Percentiles rank a stretch among this genome's conserved stretches.
Evolutionary conservation across 2,888 invertebrate species (phyloP).

Genomic region (Xylophagus ater): DNA sequence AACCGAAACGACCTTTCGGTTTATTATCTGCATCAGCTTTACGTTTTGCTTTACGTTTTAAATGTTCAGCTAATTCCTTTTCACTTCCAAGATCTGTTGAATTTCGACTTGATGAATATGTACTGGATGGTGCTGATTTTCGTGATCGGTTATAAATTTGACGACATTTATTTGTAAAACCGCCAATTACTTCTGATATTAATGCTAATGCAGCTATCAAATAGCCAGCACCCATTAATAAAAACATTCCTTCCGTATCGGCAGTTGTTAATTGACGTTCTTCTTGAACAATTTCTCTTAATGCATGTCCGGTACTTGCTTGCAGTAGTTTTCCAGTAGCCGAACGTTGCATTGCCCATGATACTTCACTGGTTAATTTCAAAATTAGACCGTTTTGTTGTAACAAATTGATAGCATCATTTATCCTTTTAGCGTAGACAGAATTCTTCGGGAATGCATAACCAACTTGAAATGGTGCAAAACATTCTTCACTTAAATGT

Average conservation of each 20-base stretch:
- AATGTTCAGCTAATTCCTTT: conserved; percentile 17
- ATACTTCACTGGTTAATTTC: conserved; percentile 58
- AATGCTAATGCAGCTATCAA: conserved; percentile 50
- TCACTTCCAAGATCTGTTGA: conserved; percentile 16
- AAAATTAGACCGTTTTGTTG: conserved; percentile 55
- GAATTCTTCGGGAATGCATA: conserved; percentile 54
- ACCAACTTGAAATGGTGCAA: conserved; percentile 58
- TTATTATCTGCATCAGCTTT: conserved; percentile 20
- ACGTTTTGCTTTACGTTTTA: conserved; percentile 20
- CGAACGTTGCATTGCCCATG: conserved; percentile 59
- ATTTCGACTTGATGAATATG: conserved; percentile 26
- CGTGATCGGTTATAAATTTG: conserved; percentile 30
- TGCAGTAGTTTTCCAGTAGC: conserved; percentile 50
- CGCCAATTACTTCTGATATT: conserved; percentile 59
- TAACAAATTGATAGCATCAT: conserved; percentile 48
- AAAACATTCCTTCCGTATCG: conserved; percentile 74
- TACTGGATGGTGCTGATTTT: conserved; percentile 23
- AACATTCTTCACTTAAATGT: conserved; percentile 64
- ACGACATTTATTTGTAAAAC: conserved; percentile 50
- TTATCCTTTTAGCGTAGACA: conserved; percentile 50
- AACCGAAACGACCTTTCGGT: conserved; percentile 25
- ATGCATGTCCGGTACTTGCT: conserved; percentile 41
- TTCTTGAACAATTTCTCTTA: conserved; percentile 43
- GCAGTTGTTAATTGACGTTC: conserved; percentile 65
- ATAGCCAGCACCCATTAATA: conserved; percentile 60